Base-by-base conservation (phyloP, 2,113 vertebrate genomes). In the Dasyprocta punctata region DNA sequence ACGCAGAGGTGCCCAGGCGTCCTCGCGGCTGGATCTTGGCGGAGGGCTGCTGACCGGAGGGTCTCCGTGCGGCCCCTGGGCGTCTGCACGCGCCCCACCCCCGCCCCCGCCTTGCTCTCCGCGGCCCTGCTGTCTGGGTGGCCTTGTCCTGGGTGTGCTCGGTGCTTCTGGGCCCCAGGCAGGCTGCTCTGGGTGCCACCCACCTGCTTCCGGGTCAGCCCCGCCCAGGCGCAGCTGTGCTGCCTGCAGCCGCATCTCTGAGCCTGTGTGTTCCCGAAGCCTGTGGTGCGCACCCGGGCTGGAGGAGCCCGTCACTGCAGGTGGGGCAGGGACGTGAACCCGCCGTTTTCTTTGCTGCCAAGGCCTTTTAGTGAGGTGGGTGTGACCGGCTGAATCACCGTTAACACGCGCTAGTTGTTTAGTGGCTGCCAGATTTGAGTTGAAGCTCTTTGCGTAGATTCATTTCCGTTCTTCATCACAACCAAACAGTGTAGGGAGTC, bases 81-180 rank as follows among this genome's bases (percentile, higher is more conserved):
- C 19, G 47, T 36, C 7, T 10, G n/a, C 2, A 22, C 30, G 28
- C 5, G 3, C 19, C 14, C 19, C 36, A 8, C 41, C 44, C 52
- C 52, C 4, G 52, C 52, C 36, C 8, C 20, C 3, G 0, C 10
- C 41, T 0, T 10, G 5, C 5, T 2, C 22, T 11, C 17, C 0
- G 8, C 0, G 3, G 80, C 49, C 58, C 26, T 44, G 33, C 33
- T n/a, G 44, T 38, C 41, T 6, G 10, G 38, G 24, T 17, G 10
- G 71, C 38, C 38, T 41, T 11, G 71, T 11, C n/a, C n/a, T n/a
- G n/a, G n/a, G n/a, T n/a, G 11, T 52, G 54, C 54, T 56, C n/a
- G 19, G 7, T 20, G 6, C 19, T 16, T 16, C 75, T 41, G 5
- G 24, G n/a, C 54, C 56, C 38, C 10, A 2, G 26, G n/a, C 56